Evolutionary conservation across 2,113 vertebrate species (phyloP), one percentile per base, ranked within the genome.

Genomic region (Nestor notabilis): DNA sequence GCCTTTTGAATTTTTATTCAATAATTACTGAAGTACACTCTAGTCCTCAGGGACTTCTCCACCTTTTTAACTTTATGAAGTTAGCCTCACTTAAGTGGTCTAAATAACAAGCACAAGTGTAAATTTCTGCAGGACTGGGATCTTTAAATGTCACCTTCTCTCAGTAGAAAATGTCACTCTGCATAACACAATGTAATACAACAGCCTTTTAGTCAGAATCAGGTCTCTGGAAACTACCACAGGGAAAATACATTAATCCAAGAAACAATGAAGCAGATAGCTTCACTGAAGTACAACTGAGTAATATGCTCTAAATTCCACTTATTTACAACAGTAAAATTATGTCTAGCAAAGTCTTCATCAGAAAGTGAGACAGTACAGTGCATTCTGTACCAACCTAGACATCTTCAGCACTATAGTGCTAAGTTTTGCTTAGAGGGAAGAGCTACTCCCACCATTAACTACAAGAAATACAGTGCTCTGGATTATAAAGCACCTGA

Each of bases 171-270:
- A 96, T 92, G 85, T 90, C 93, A 96, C 43, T 35, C 58, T 66
- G 60, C n/a, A 83, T 75, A 93, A 81, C 1, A 23, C 5, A 90
- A 35, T 75, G 68, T 70, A 88, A 70, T 89, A 37, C 61, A 89
- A 60, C 31, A 85, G 53, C 27, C n/a, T 85, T 28, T 93, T 92
- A 84, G 83, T 94, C 90, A 93, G 60, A 96, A 69, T 72, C 83
- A 90, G 76, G 80, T 82, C 65, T 97, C 89, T 90, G 92, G 83
- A 94, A 94, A 81, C 83, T n/a, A 91, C 90, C 17, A 79, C 29
- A 84, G 61, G 52, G 60, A 94, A 95, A 84, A 92, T 81, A 68
- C 7, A 89, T 65, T 95, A 80, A 90, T 76, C 39, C 49, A 86
- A n/a, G 24, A 87, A 35, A 50, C 84, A 95, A 52, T 44, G 87